Evolutionary conservation across 2,888 invertebrate genomes (phyloP).

Genomic region (Arrhopalites spinosus): DNA sequence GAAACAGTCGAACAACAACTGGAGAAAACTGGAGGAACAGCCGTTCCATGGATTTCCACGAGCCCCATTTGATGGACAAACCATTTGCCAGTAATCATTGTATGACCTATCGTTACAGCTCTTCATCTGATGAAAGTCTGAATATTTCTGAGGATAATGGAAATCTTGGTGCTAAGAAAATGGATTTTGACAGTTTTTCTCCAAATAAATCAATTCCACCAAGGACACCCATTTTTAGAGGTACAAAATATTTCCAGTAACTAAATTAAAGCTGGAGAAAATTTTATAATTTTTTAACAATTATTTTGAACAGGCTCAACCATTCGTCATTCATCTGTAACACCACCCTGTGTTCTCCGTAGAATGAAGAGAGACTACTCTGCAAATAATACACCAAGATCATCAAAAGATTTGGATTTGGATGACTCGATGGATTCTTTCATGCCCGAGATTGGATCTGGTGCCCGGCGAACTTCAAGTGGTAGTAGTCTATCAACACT

Average conservation of each 20-base stretch:
- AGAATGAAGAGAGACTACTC: slow-evolving; percentile 44
- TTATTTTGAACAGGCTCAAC: background rate
- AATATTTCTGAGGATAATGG: slow-evolving; percentile 30
- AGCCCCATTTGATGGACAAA: background rate
- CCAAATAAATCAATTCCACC: slow-evolving; percentile 4
- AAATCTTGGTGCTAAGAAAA: background rate
- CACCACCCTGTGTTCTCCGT: slow-evolving; percentile 51
- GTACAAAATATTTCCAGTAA: background rate
- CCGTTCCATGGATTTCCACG: slow-evolving; percentile 16
- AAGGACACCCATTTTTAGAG: slow-evolving; percentile 15
- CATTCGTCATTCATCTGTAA: slow-evolving; percentile 13
- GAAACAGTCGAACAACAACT: background rate
- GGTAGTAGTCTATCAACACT: slow-evolving; percentile 51
- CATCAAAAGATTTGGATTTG: slow-evolving; percentile 1
- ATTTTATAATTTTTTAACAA: background rate
- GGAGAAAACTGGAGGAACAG: slow-evolving; percentile 5
- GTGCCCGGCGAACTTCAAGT: slow-evolving; percentile 45
- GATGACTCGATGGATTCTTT: background rate
- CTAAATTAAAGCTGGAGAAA: background rate
- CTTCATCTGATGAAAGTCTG: slow-evolving; percentile 43
- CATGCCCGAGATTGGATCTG: background rate
- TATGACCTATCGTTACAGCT: slow-evolving; percentile 50
- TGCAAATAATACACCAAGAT: background rate
- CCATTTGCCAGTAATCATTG: slow-evolving; percentile 8
- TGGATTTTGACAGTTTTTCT: background rate